phyloP scores from a whole-genome alignment of 2,888 invertebrate species.

The Seladonia tumulorum region DNA sequence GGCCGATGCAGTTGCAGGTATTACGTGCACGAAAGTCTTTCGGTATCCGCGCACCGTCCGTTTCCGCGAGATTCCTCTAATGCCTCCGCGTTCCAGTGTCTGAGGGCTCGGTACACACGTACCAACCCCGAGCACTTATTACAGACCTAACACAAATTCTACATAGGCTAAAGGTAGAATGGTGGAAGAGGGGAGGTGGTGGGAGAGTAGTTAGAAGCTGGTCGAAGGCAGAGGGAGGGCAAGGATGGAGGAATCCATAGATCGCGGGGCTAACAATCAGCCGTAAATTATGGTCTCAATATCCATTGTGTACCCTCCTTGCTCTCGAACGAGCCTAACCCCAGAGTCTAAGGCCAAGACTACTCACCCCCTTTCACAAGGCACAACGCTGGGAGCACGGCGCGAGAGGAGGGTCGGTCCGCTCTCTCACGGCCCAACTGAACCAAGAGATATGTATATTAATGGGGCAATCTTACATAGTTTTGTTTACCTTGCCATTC shows the following conservation, averaged over 20 bases:
- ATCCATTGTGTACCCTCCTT: conserved; percentile 84
- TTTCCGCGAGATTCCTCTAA: conserved; percentile 59
- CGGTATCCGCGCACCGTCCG: conserved; percentile 42
- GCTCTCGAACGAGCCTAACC: conserved; percentile 80
- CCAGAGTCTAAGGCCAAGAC: conserved; percentile 83
- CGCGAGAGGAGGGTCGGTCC: conserved; percentile 59
- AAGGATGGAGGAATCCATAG: conserved; percentile 82
- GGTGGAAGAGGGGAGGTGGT: neutral
- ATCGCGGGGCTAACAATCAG: conserved; percentile 84
- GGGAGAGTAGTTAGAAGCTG: conserved; percentile 78
- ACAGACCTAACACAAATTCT: conserved; percentile 79
- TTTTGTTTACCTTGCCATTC: conserved; percentile 85
- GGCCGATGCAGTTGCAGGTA: conserved; percentile 7
- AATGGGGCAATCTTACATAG: conserved; percentile 85
- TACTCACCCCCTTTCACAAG: conserved; percentile 78
- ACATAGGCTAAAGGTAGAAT: conserved; percentile 39
- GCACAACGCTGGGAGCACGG: conserved; percentile 56
- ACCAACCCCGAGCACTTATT: conserved; percentile 59
- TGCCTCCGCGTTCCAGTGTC: conserved; percentile 29
- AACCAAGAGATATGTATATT: conserved; percentile 84
- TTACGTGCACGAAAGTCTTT: conserved; percentile 51
- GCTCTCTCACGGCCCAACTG: conserved; percentile 78
- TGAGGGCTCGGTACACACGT: conserved; percentile 47
- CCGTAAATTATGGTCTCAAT: conserved; percentile 85
- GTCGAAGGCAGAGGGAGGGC: conserved; percentile 42